Evolutionary conservation across 2,797 vertebrate genomes (phyloP), one percentile per base, ranked within the genome.

Genomic region (Chelidonichthys spinosus): DNA sequence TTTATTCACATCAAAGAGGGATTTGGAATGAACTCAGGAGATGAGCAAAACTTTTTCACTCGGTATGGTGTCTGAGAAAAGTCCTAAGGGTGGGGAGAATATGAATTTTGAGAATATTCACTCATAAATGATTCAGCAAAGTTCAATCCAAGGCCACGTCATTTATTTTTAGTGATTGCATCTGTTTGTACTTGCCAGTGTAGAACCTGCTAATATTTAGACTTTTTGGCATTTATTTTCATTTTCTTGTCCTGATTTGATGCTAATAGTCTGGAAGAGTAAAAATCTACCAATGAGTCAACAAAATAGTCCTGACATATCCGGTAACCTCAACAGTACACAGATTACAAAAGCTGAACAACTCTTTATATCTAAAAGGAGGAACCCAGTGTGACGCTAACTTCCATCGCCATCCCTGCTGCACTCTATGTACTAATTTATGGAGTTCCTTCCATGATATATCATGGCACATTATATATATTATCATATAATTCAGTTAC

Each of bases 1-100:
- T 85, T 90, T 25, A 79, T 46, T 89, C 81, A 50, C 61, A 74
- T 82, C 52, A 74, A 54, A 7, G 43, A 46, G 65, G 50, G 77
- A 74, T 82, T 82, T 75, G 18, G 25, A 35, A 0, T 55, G 54
- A 72, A 72, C 18, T 8, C 7, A 47, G 53, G 10, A 66, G 53
- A 59, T 65, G 4, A 42, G 49, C 46, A 17, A 4, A 72, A 65
- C 37, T 9, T 77, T 33, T 63, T n/a, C 15, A 49, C 37, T 10
- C 9, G 36, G 37, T 13, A 36, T 17, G 39, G n/a, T 59, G 56
- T 7, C 17, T 59, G 11, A 40, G 35, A 54, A 14, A 11, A 53
- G 33, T 53, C 50, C 25, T 50, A 7, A 9, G 40, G n/a, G n/a
- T n/a, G 40, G 18, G 18, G 50, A 25, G 11, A 13, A 33, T 32